Evolutionary conservation across 2,888 invertebrate genomes (phyloP).

Genomic region (Acrobasis consociella): DNA sequence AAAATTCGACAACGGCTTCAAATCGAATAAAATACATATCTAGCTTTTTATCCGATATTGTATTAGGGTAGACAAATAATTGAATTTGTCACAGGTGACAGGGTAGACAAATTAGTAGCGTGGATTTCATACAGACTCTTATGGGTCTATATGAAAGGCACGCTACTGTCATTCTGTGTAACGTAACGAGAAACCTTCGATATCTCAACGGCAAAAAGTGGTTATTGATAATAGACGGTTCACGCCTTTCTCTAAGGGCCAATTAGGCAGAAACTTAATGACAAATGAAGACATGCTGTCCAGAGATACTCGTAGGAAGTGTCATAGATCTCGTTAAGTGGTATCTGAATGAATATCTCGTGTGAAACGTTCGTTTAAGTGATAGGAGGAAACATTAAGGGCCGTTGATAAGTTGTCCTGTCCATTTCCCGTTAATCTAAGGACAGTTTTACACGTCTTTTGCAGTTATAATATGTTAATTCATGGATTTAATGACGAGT

Average conservation of each 20-base stretch:
- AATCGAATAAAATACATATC: no score
- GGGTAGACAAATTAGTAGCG: no score
- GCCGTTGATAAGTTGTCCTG: background rate
- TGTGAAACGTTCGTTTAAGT: conserved; percentile 1
- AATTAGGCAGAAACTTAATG: conserved; percentile 8
- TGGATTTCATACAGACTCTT: no score
- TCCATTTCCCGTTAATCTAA: background rate
- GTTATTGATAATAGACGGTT: conserved; percentile 5
- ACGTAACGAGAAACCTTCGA: background rate
- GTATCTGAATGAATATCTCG: conserved; percentile 5
- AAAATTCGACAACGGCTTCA: no score
- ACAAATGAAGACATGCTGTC: conserved; percentile 15
- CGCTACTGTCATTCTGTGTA: no score
- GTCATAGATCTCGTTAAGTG: conserved; percentile 2
- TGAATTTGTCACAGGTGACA: no score
- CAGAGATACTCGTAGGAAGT: conserved; percentile 3
- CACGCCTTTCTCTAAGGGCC: conserved; percentile 16
- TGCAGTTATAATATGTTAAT: background rate
- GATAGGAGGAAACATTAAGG: conserved; percentile 1
- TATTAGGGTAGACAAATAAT: no score
- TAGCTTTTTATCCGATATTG: no score
- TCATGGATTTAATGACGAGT: no score
- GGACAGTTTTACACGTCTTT: background rate
- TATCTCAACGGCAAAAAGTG: conserved; percentile 5
- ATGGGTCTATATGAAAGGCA: no score